Evolutionary conservation across 2,797 vertebrate species (phyloP).

Genomic region (Phrynocephalus vlangalii): DNA sequence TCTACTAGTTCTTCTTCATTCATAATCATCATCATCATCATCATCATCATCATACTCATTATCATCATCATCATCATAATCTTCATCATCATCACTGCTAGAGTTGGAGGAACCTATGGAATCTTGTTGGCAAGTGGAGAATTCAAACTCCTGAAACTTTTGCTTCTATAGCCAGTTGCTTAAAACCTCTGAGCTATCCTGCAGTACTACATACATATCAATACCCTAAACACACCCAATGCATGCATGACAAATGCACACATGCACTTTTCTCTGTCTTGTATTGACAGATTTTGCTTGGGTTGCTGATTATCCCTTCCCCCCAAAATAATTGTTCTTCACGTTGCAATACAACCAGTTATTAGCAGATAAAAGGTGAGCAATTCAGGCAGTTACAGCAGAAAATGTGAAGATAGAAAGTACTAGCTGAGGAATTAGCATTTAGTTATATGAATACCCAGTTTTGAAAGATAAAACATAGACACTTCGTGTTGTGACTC

Average conservation of each 20-base stretch:
- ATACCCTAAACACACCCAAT: background rate
- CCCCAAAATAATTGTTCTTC: background rate
- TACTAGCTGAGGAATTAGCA: constrained; percentile 59
- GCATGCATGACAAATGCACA: background rate
- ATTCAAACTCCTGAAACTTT: no score
- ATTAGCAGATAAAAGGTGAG: constrained; percentile 58
- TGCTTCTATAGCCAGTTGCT: no score
- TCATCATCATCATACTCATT: no score
- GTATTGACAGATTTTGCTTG: background rate
- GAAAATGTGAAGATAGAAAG: background rate
- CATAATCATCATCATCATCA: no score
- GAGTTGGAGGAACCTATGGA: no score
- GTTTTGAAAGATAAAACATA: constrained; percentile 63
- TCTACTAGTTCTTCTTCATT: background rate
- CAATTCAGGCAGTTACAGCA: constrained; percentile 41
- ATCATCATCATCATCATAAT: no score
- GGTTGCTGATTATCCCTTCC: background rate
- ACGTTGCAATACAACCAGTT: background rate
- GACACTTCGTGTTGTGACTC: constrained; percentile 69
- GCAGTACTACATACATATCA: background rate
- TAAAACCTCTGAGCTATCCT: no score
- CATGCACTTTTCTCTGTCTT: no score
- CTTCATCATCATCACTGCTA: no score
- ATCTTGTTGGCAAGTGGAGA: no score
- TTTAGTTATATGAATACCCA: constrained; percentile 70